Evolutionary conservation across 2,113 vertebrate species (phyloP).

Genomic region (Vulpes ferrilata): DNA sequence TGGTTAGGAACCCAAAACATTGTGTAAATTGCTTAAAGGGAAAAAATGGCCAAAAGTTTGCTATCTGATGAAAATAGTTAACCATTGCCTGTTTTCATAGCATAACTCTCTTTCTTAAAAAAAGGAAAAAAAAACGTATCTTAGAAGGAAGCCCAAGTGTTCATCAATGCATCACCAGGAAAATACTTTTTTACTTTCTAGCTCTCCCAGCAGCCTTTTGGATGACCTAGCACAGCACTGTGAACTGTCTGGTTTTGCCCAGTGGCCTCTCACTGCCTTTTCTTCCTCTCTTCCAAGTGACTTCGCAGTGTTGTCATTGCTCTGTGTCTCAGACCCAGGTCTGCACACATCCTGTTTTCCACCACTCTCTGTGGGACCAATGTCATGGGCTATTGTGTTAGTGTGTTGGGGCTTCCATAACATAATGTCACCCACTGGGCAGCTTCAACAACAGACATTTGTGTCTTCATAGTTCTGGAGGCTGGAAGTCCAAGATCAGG

Average conservation of each 20-base stretch:
- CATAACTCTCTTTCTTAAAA: neutral
- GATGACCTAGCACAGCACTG: rapidly evolving
- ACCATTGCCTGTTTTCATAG: slow-evolving; percentile 31
- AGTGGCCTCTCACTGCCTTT: neutral
- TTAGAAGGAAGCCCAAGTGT: neutral
- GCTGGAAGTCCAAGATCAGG: neutral
- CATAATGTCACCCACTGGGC: neutral
- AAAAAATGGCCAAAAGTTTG: slow-evolving; percentile 10
- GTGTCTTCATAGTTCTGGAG: neutral
- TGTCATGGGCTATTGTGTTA: neutral
- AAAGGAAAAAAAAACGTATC: neutral
- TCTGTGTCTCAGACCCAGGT: neutral
- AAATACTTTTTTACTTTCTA: neutral
- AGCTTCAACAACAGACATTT: neutral
- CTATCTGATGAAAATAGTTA: neutral
- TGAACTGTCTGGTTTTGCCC: neutral
- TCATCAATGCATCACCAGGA: neutral
- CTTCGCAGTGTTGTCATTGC: neutral
- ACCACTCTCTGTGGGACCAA: neutral
- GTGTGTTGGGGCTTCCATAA: neutral
- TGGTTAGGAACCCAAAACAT: slow-evolving; percentile 5
- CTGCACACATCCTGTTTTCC: neutral
- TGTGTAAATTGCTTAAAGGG: neutral
- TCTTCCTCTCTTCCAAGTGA: neutral
- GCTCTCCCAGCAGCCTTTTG: neutral